A percentile compares a stretch with the other conserved stretches of the same genome.
These are phyloP conservation scores for Temnothorax curvispinosus DNA, from an alignment of 1,140 invertebrate species.

Conservation along the genomic window DNA sequence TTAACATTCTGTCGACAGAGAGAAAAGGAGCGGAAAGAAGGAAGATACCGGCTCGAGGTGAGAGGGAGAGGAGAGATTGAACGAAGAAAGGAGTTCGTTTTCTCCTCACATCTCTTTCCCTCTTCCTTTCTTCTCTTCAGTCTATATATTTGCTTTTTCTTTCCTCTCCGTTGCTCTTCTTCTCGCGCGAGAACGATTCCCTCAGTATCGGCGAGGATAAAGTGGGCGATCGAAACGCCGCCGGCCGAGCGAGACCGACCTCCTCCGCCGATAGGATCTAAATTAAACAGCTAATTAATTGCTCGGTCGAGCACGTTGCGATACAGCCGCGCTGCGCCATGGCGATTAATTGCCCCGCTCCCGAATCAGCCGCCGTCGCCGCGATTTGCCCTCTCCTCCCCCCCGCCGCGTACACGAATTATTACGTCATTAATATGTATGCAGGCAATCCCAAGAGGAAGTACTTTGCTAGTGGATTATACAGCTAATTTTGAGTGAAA, in stretches of 20 bases:
- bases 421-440: slow-evolving; percentile 69
- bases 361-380: slow-evolving; percentile 65
- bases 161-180: background rate
- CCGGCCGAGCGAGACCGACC: slow-evolving; percentile 48
- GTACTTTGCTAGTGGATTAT: background rate
- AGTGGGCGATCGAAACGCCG: slow-evolving; percentile 30
- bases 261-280: slow-evolving; percentile 76
- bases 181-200: slow-evolving; percentile 6
- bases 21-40: background rate
- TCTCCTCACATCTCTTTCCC: background rate
- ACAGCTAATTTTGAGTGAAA: slow-evolving; percentile 22
- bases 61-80: background rate
- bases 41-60: background rate
- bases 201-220: slow-evolving; percentile 43
- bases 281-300: slow-evolving; percentile 81
- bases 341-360: slow-evolving; percentile 75
- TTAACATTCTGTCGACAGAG: slow-evolving; percentile 72
- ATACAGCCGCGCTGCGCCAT: slow-evolving; percentile 30
- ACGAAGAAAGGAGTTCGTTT: slow-evolving; percentile 33
- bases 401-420: slow-evolving; percentile 64
- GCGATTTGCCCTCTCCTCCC: background rate
- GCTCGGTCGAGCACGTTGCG: slow-evolving; percentile 66
- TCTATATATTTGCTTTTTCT: background rate
- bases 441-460: slow-evolving; percentile 59
- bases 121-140: background rate